Evolutionary conservation across 2,797 vertebrate genomes (phyloP).

Genomic region (Sebastiscus tertius): DNA sequence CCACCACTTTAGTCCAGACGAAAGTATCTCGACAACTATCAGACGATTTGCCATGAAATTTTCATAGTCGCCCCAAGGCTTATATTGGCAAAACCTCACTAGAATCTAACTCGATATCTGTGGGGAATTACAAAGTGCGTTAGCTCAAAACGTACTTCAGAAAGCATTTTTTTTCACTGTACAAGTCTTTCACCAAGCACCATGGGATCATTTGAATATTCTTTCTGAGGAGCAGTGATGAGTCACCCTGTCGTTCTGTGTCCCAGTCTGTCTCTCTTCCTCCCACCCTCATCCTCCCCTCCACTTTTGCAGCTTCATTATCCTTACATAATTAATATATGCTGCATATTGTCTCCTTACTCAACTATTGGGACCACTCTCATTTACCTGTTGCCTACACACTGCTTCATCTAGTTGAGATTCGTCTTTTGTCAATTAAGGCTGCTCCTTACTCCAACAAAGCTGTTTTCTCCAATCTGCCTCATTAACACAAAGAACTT

Average conservation of each 20-base stretch:
- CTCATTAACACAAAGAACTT: constrained; percentile 62
- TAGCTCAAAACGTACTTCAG: not conserved
- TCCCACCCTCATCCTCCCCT: not conserved
- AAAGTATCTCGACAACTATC: not conserved
- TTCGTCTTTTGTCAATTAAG: constrained; percentile 21
- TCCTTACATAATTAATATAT: not conserved
- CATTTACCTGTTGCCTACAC: constrained; percentile 6
- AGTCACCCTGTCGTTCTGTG: constrained; percentile 21
- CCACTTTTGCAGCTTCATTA: not conserved
- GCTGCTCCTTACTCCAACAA: constrained; percentile 16
- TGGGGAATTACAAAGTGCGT: not conserved
- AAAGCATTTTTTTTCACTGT: not conserved
- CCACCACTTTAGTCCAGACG: not conserved
- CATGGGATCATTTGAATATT: constrained; percentile 27
- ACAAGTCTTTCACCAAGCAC: not conserved
- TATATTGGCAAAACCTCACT: not conserved
- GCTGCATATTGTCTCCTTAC: not conserved
- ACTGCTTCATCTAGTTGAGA: not conserved
- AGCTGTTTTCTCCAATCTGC: constrained; percentile 43
- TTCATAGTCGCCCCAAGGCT: not conserved
- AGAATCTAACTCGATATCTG: not conserved
- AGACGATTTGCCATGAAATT: not conserved
- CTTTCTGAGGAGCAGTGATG: constrained; percentile 14
- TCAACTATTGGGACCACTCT: not conserved
- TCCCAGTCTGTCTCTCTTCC: not conserved